Conservation (phyloP, 1,140 invertebrate genomes). For the Myzus persicae region DNA sequence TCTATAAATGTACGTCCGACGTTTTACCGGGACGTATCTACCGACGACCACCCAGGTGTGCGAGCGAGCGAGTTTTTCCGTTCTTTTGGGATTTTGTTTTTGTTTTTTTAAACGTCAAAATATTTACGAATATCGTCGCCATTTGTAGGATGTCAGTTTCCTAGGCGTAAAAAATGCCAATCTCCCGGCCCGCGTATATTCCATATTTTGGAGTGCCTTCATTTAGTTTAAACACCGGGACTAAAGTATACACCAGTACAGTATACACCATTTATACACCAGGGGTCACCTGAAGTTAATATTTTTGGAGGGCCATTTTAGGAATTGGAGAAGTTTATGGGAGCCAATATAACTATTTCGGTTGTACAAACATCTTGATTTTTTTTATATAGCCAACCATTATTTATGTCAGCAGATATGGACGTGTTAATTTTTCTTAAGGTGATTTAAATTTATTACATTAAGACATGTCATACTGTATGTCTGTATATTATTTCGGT, state of each 20-base stretch:
- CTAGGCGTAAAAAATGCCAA: background rate
- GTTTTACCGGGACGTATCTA: background rate
- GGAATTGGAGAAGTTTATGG: background rate
- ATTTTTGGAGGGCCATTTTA: background rate
- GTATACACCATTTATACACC: too few species aligned
- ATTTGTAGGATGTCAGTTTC: background rate
- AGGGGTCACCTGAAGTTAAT: background rate
- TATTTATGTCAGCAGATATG: too few species aligned
- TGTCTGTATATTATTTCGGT: too few species aligned
- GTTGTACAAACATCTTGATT: too few species aligned
- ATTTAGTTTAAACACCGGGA: background rate
- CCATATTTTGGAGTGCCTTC: background rate
- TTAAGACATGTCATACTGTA: too few species aligned
- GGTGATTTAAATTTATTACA: too few species aligned
- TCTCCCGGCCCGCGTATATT: background rate
- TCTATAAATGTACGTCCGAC: background rate
- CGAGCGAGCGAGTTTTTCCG: background rate
- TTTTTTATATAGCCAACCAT: too few species aligned
- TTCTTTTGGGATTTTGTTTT: background rate
- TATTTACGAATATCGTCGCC: background rate
- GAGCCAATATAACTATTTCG: background rate
- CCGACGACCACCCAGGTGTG: constrained; percentile 22
- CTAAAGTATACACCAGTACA: background rate
- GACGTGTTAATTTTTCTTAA: too few species aligned
- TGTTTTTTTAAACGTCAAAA: background rate